phyloP scores from a whole-genome alignment of 2,888 invertebrate genomes.

The Abrostola tripartita region DNA sequence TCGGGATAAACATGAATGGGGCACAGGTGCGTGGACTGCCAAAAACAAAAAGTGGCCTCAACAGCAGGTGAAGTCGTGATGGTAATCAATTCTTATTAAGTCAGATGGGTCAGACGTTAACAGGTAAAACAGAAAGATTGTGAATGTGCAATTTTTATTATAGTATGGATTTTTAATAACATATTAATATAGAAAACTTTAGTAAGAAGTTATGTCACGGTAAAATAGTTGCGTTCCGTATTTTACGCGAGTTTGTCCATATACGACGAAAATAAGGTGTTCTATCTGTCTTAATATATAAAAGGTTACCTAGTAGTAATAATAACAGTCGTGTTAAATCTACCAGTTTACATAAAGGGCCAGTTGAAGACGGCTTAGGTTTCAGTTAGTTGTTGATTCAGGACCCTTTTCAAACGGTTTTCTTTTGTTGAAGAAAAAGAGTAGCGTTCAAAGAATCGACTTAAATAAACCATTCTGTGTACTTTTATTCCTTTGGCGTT shows the following conservation, averaged over 20 bases:
- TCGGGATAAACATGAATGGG: too few species aligned
- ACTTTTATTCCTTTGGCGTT: slow-evolving; percentile 29
- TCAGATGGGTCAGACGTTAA: too few species aligned
- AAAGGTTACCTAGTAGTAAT: slow-evolving; percentile 19
- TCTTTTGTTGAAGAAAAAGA: slow-evolving; percentile 35
- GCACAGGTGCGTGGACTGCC: too few species aligned
- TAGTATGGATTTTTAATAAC: not conserved
- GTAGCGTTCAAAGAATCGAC: slow-evolving; percentile 17
- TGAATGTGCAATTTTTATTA: too few species aligned
- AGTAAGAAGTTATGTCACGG: not conserved
- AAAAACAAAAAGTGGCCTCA: too few species aligned
- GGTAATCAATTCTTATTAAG: too few species aligned
- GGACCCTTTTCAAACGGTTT: slow-evolving; percentile 45
- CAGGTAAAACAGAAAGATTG: too few species aligned
- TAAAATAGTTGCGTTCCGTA: not conserved
- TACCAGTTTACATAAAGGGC: slow-evolving; percentile 43
- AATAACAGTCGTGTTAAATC: slow-evolving; percentile 44
- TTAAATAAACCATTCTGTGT: slow-evolving; percentile 19
- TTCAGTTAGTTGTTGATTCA: slow-evolving; percentile 45
- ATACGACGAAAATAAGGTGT: slow-evolving; percentile 2
- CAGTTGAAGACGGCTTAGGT: slow-evolving; percentile 47
- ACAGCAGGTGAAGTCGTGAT: too few species aligned
- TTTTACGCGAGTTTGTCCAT: not conserved
- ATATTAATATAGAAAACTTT: too few species aligned
- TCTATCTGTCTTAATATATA: slow-evolving; percentile 28